phyloP scores from a whole-genome alignment of 2,797 vertebrate species.

The Sphenodon punctatus region DNA sequence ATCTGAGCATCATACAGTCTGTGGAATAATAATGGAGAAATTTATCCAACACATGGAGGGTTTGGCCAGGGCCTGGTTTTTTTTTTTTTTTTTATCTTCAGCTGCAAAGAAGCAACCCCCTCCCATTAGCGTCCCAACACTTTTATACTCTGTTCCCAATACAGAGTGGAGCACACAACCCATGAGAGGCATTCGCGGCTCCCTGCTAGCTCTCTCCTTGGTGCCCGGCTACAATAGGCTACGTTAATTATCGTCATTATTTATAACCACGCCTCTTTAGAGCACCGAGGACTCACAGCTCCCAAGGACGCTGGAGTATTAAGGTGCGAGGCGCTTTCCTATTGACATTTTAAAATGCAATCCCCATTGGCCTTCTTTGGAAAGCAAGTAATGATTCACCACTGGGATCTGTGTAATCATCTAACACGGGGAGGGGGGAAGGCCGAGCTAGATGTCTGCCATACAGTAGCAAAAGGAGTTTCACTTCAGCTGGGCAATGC shows the following conservation, averaged over 20 bases:
- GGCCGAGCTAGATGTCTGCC: neutral
- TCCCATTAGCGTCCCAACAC: too few species aligned
- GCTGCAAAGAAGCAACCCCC: neutral
- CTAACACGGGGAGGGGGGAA: too few species aligned
- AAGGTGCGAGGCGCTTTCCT: neutral
- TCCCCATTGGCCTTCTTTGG: neutral
- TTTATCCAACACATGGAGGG: rapidly evolving
- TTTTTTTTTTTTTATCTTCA: too few species aligned
- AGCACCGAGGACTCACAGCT: neutral
- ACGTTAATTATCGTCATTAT: neutral
- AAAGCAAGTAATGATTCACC: neutral
- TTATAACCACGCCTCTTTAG: neutral
- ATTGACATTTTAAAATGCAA: neutral
- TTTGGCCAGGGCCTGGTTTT: neutral
- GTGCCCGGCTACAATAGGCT: neutral
- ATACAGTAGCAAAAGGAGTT: neutral
- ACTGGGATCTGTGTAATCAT: neutral
- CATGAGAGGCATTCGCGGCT: neutral
- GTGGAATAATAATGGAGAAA: neutral
- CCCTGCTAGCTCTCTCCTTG: neutral
- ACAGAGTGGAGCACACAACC: neutral
- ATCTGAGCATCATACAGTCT: neutral
- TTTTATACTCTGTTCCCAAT: neutral
- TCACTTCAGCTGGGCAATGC: neutral
- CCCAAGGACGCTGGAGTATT: neutral